Percentiles rank a stretch among this genome's conserved stretches.
Evolutionary conservation across 2,888 invertebrate species (phyloP).

Genomic region (Agrochola lychnidis): DNA sequence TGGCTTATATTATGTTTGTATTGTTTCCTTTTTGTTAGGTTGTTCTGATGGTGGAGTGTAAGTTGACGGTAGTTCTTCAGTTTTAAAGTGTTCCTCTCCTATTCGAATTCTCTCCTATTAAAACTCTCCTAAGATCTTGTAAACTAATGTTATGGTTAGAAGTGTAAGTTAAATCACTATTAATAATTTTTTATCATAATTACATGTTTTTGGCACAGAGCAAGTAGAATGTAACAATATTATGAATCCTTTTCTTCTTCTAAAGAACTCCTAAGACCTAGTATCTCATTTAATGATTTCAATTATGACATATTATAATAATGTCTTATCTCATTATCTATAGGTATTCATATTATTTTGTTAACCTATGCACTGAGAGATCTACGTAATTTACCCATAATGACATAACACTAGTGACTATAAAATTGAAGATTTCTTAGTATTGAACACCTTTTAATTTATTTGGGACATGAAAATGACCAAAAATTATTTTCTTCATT

Average conservation of each 20-base stretch:
- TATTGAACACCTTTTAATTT: not conserved
- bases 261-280: not conserved
- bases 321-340: not conserved
- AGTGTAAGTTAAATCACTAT: not conserved
- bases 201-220: not conserved
- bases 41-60: too few relatives aligned
- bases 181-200: too few relatives aligned
- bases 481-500: not conserved
- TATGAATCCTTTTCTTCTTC: not conserved
- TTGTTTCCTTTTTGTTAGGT: too few relatives aligned
- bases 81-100: too few relatives aligned
- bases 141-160: not conserved
- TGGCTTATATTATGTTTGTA: too few relatives aligned
- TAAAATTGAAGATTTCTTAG: not conserved
- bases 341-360: not conserved
- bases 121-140: too few relatives aligned
- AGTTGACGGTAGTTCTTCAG: too few relatives aligned
- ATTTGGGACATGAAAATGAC: too few relatives aligned
- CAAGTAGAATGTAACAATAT: not conserved
- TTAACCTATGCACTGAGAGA: not conserved
- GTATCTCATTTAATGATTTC: not conserved
- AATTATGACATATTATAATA: not conserved
- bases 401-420: not conserved
- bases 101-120: too few relatives aligned
- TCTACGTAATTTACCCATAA: not conserved